Evolutionary conservation across 2,113 vertebrate species (phyloP).

Genomic region (Percina caprodes): DNA sequence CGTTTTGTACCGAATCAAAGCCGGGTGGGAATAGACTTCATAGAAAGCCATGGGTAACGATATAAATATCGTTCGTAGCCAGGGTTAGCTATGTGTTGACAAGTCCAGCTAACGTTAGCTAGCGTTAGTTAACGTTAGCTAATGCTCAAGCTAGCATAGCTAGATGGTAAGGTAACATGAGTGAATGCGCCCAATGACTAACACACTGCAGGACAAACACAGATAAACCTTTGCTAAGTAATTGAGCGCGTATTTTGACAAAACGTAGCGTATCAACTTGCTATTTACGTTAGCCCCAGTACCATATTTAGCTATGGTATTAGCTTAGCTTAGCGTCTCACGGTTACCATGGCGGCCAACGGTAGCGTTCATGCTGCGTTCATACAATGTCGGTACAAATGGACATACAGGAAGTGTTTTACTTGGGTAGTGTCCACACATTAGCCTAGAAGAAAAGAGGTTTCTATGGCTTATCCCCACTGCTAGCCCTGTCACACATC

Average conservation of each 20-base stretch:
- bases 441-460: no score
- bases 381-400: rapidly evolving
- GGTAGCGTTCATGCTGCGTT: conserved; percentile 39
- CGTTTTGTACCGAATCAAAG: conserved; percentile 86
- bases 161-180: conserved; percentile 28
- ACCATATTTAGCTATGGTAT: no score
- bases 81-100: background rate
- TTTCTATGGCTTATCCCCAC: background rate
- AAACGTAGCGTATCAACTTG: background rate
- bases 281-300: conserved; percentile 3
- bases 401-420: no score
- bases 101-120: conserved; percentile 3
- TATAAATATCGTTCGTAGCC: background rate
- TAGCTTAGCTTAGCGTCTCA: conserved; percentile 68
- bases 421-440: background rate
- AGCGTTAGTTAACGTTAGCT: background rate
- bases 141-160: conserved; percentile 18
- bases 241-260: rapidly evolving
- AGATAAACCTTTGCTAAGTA: background rate
- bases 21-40: conserved; percentile 89
- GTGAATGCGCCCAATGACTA: background rate
- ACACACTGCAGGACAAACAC: background rate
- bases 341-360: conserved; percentile 76
- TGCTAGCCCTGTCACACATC: background rate
- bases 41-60: conserved; percentile 87